A percentile compares a stretch with the other conserved stretches of the same genome.
phyloP scores from a whole-genome alignment of 2,888 invertebrate genomes.

The Dusona sp. region DNA sequence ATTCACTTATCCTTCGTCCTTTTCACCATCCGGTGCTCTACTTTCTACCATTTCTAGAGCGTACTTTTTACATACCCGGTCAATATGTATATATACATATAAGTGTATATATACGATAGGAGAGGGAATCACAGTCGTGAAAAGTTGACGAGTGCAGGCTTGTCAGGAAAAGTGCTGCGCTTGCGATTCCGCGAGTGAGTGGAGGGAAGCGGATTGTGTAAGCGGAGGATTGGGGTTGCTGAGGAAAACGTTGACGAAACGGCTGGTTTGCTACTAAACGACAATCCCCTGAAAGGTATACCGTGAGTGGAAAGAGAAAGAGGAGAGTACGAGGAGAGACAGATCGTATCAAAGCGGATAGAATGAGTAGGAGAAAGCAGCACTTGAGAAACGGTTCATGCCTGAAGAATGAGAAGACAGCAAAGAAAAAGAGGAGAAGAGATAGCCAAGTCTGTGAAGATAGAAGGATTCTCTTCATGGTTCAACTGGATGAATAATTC shows the following conservation, averaged over 20 bases:
- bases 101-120: constrained; percentile 13
- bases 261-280: constrained; percentile 59
- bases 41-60: constrained; percentile 20
- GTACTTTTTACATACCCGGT: background rate
- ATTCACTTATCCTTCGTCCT: constrained; percentile 63
- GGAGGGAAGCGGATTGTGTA: constrained; percentile 33
- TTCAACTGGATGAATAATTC: constrained; percentile 76
- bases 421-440: background rate
- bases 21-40: constrained; percentile 29
- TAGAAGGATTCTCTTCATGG: constrained; percentile 66
- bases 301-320: constrained; percentile 25
- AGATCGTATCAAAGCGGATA: constrained; percentile 16
- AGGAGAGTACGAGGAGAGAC: constrained; percentile 17
- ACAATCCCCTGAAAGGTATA: constrained; percentile 37
- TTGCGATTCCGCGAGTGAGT: constrained; percentile 65
- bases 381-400: constrained; percentile 37
- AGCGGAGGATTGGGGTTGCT: constrained; percentile 16
- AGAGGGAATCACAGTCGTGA: constrained; percentile 48
- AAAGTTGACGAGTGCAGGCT: constrained; percentile 66
- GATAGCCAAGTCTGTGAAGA: constrained; percentile 31
- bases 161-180: constrained; percentile 69
- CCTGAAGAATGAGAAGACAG: constrained; percentile 46
- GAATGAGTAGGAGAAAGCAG: constrained; percentile 29
- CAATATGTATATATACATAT: constrained; percentile 12
- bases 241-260: constrained; percentile 56